Conservation (phyloP, 2,797 vertebrate genomes). For the Bradypodion pumilum region DNA sequence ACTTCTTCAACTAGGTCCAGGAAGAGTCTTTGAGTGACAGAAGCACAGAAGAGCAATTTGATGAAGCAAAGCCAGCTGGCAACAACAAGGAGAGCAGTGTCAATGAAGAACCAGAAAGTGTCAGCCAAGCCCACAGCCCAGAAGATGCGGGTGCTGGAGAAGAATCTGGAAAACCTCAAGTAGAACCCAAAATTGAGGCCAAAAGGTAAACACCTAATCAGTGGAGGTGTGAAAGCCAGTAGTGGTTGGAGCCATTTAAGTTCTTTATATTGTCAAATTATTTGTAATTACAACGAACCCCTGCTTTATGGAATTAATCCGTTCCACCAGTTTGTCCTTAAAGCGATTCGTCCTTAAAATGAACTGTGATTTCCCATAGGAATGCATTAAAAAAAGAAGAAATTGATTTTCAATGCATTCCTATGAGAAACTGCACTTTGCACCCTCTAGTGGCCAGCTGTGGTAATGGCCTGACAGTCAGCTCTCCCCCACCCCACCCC, state of each 20-base stretch:
- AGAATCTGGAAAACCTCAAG: constrained; percentile 26
- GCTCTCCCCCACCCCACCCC: no score
- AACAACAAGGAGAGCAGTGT: constrained; percentile 17
- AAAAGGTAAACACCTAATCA: constrained; percentile 65
- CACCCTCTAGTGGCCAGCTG: no score
- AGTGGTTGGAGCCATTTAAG: not conserved
- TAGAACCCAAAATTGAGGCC: constrained; percentile 55
- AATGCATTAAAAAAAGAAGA: no score
- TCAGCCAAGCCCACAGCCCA: not conserved
- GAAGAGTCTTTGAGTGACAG: constrained; percentile 47
- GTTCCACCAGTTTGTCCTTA: no score
- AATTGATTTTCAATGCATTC: no score
- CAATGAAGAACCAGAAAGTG: constrained; percentile 43
- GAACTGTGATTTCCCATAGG: no score
- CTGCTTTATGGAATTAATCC: no score
- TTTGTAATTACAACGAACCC: no score
- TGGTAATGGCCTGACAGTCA: no score
- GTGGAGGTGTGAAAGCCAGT: accelerated
- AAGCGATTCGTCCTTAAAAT: no score
- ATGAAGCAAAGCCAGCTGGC: constrained; percentile 38
- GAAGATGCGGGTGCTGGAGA: constrained; percentile 46
- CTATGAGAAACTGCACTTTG: no score
- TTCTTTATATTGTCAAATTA: not conserved
- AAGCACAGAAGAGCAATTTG: constrained; percentile 51
- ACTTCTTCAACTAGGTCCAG: constrained; percentile 54